Evolutionary conservation across 2,113 vertebrate species (phyloP).

Genomic region (Lampris incognitus): DNA sequence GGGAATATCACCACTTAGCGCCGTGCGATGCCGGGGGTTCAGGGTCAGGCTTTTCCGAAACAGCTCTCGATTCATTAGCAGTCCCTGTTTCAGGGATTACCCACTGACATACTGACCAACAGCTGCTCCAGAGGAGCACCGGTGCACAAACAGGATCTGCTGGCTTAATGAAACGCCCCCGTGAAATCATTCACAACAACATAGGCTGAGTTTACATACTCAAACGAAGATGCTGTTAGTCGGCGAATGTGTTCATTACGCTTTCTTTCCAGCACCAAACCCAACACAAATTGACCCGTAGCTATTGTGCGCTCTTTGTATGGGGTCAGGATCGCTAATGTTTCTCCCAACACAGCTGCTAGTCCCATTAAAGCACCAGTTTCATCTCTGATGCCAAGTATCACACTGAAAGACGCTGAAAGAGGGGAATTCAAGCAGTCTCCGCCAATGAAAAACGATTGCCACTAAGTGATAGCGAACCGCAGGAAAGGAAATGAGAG

Average conservation of each 20-base stretch:
- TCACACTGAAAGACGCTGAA: slow-evolving; percentile 56
- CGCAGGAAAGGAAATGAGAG: neutral
- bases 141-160: slow-evolving; percentile 49
- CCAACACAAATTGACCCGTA: slow-evolving; percentile 55
- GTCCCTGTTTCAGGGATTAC: slow-evolving; percentile 65
- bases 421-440: slow-evolving; percentile 35
- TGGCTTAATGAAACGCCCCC: slow-evolving; percentile 51
- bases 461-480: slow-evolving; percentile 33
- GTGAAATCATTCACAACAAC: slow-evolving; percentile 47
- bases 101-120: slow-evolving; percentile 61
- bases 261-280: slow-evolving; percentile 44
- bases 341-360: slow-evolving; percentile 65
- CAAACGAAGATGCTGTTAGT: slow-evolving; percentile 24
- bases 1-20: slow-evolving; percentile 61
- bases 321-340: slow-evolving; percentile 66
- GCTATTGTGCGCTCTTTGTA: slow-evolving; percentile 54
- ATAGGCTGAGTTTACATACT: slow-evolving; percentile 47
- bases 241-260: slow-evolving; percentile 25
- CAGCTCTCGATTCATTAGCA: slow-evolving; percentile 63
- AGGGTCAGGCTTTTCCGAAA: slow-evolving; percentile 54
- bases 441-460: slow-evolving; percentile 60
- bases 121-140: slow-evolving; percentile 75
- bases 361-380: slow-evolving; percentile 38
- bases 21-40: slow-evolving; percentile 44
- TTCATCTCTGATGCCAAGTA: slow-evolving; percentile 53